Evolutionary conservation across 2,797 vertebrate species (phyloP), one percentile per base, ranked within the genome.

Genomic region (Siniperca obscura): DNA sequence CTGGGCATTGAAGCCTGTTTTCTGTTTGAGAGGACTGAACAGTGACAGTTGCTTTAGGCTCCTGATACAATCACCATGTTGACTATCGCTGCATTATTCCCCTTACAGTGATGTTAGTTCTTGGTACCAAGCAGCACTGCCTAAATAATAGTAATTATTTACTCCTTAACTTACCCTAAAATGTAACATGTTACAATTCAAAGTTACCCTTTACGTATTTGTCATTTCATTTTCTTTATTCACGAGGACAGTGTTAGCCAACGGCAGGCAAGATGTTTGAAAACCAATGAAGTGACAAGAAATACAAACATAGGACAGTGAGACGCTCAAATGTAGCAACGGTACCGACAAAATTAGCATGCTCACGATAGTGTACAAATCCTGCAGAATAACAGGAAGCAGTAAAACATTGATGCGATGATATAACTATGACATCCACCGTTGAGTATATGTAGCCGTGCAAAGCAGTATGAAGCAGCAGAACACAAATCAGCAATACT

Each of bases 1-100:
- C 76, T 50, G 73, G 27, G 46, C 75, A 14, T 67, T 22, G 72
- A 25, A 5, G 67, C 25, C 46, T 53, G 71, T 79, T 85, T 67
- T 81, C 74, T 69, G 66, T 86, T 57, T 77, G 74, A 80, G 19
- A 52, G 76, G 70, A 61, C 66, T 60, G 30, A 80, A 55, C 62
- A 22, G 12, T 42, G 76, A 71, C 81, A 78, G 71, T 30, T 6
- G 66, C 80, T 76, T 38, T 13, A 50, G 76, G 59, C 74, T 59
- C 30, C 21, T 53, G 16, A 38, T 27, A 25, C 17, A 70, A 73
- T 86, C 56, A 69, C 40, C 7, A 40, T 14, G 11, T 70, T 65
- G 56, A 66, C 52, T 40, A 68, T 56, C 8, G 6, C 17, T 40
- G 22, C 57, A 42, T 34, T 27, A 27, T 56, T n/a, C 30, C 21